Conservation (phyloP, 2,888 invertebrate genomes). For the Ophioninae sp. region DNA sequence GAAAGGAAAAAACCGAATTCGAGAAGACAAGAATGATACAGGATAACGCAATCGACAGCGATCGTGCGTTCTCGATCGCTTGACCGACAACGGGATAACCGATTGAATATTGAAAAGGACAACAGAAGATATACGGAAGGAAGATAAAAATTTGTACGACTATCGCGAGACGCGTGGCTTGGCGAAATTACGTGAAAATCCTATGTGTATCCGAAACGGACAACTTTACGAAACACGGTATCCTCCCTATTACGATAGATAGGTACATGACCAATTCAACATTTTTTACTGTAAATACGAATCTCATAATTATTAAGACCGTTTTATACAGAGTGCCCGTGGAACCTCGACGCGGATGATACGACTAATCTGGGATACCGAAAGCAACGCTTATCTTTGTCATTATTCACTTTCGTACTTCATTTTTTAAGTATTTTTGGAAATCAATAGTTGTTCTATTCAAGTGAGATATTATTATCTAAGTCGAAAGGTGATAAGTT, state of each 20-base stretch:
- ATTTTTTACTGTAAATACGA: constrained; percentile 81
- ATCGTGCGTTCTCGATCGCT: constrained; percentile 67
- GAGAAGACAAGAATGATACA: constrained; percentile 28
- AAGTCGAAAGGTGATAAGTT: constrained; percentile 21
- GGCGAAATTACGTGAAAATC: constrained; percentile 74
- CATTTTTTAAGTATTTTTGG: neutral
- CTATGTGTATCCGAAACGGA: constrained; percentile 74
- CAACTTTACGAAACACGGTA: constrained; percentile 78
- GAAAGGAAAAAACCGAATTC: constrained; percentile 42
- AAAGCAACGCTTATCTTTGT: neutral
- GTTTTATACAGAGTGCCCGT: constrained; percentile 78
- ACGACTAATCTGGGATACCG: neutral
- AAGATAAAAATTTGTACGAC: constrained; percentile 68
- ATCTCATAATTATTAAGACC: constrained; percentile 79
- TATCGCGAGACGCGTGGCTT: constrained; percentile 71
- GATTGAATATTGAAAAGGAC: constrained; percentile 32
- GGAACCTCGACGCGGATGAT: constrained; percentile 35
- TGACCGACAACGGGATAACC: constrained; percentile 73
- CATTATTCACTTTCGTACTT: neutral
- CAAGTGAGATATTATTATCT: neutral
- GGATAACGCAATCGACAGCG: constrained; percentile 58
- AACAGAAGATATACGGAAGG: constrained; percentile 9
- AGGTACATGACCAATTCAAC: constrained; percentile 79
- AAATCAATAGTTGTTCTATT: neutral
- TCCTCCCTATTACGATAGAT: constrained; percentile 76